Percentiles rank a stretch among this genome's conserved stretches.
Conservation (phyloP, 2,113 vertebrate genomes). For the Pao palembangensis region DNA sequence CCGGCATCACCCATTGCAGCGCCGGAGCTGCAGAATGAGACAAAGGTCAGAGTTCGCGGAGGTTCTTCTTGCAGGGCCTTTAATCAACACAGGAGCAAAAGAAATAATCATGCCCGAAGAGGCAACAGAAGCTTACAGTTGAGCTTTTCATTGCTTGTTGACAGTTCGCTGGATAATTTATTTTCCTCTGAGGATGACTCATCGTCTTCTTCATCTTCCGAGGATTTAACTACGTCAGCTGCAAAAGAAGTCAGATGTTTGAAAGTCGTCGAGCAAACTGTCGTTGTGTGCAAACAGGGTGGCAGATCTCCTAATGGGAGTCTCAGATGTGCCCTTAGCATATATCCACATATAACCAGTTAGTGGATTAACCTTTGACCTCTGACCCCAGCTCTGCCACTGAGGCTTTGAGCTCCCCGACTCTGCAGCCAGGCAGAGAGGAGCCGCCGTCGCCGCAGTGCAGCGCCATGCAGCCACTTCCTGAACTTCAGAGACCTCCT, state of each 20-base stretch:
- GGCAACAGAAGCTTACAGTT: constrained; percentile 59
- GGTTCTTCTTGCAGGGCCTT: background rate
- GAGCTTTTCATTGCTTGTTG: constrained; percentile 61
- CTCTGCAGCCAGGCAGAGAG: constrained; percentile 18
- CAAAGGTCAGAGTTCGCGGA: background rate
- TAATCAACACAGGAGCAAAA: background rate
- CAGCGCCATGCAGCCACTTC: constrained; percentile 12
- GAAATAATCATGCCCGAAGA: background rate
- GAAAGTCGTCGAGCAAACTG: background rate
- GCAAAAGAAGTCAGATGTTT: constrained; percentile 1
- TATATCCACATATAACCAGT: constrained; percentile 17
- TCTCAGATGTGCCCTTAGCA: constrained; percentile 5
- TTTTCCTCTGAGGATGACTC: constrained; percentile 92
- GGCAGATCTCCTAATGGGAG: background rate
- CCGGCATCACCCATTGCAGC: constrained; percentile 85
- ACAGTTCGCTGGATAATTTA: constrained; percentile 61
- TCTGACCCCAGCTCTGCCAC: constrained; percentile 11
- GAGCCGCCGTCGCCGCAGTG: constrained; percentile 15
- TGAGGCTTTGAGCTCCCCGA: background rate
- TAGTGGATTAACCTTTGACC: constrained; percentile 45
- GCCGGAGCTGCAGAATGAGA: constrained; percentile 63
- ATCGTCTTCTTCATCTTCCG: constrained; percentile 88
- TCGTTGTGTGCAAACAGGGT: background rate
- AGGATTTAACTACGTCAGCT: constrained; percentile 81
- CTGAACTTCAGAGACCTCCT: constrained; percentile 31